phyloP scores from a whole-genome alignment of 2,797 vertebrate genomes.

The Argya squamiceps region DNA sequence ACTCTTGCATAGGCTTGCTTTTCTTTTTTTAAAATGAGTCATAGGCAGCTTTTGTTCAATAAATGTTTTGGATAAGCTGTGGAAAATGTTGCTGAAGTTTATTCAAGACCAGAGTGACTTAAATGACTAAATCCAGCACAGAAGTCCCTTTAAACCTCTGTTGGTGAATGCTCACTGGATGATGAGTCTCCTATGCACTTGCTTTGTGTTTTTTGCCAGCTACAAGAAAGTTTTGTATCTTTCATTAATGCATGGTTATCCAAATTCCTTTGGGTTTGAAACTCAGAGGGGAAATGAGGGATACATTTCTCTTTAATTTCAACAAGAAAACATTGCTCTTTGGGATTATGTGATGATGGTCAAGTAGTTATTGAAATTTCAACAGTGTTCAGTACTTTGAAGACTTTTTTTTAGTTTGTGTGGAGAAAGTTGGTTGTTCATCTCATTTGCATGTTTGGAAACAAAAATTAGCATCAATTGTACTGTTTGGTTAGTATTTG shows the following conservation, averaged over 20 bases:
- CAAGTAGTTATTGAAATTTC: not conserved
- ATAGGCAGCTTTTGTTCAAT: not conserved
- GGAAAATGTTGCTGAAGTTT: not conserved
- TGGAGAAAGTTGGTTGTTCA: not conserved
- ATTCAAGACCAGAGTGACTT: not conserved
- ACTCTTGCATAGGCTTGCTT: not conserved
- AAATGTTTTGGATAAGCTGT: not conserved
- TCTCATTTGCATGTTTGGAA: not conserved
- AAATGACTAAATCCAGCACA: not conserved
- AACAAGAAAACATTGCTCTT: not conserved
- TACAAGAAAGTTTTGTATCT: not conserved
- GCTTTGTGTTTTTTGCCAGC: not conserved
- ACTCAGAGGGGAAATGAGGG: not conserved
- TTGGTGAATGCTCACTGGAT: not conserved
- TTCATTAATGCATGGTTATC: not conserved
- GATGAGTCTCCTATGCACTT: not conserved
- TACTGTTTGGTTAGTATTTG: not conserved
- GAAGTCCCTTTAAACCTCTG: not conserved
- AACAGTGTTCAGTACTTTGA: not conserved
- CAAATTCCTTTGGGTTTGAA: not conserved
- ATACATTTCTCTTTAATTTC: not conserved
- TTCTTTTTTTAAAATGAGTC: not conserved
- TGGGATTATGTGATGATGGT: not conserved
- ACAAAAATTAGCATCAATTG: not conserved
- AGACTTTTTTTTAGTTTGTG: not conserved